These are phyloP conservation scores for Pseudois nayaur DNA, from an alignment of 2,113 vertebrate species.

Conservation along the genomic window DNA sequence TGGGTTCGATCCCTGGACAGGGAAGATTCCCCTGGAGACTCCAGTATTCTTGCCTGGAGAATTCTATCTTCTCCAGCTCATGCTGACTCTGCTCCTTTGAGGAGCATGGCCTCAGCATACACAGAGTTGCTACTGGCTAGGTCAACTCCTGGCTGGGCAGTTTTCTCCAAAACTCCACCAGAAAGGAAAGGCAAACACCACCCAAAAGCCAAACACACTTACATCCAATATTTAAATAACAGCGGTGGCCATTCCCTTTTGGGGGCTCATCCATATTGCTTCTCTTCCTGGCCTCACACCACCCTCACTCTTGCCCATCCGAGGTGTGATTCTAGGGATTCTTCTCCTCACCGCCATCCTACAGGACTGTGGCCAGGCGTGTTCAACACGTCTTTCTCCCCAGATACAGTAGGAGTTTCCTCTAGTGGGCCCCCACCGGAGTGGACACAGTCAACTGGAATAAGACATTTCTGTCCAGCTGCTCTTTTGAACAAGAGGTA, in stretches of 20 bases:
- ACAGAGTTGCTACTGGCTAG: not conserved
- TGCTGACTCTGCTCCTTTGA: not conserved
- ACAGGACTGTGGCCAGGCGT: not conserved
- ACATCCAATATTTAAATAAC: not conserved
- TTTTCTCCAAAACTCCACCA: not conserved
- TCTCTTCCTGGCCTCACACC: not conserved
- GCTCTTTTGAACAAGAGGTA: not conserved
- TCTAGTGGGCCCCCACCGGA: not conserved
- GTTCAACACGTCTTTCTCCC: too few relatives aligned
- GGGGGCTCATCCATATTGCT: not conserved
- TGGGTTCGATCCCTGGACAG: not conserved
- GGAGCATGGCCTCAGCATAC: not conserved
- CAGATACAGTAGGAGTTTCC: not conserved
- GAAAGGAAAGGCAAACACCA: not conserved
- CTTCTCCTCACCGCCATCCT: not conserved
- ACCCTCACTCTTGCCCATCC: not conserved
- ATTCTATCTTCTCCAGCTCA: not conserved
- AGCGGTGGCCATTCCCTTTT: not conserved
- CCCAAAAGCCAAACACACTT: not conserved
- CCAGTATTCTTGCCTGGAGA: not conserved
- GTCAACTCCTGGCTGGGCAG: too few relatives aligned
- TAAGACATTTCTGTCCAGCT: not conserved
- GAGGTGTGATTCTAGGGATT: not conserved
- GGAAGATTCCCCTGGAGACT: not conserved
- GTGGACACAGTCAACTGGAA: not conserved